Percentiles rank a stretch among this genome's conserved stretches.
Conservation (phyloP, 2,797 vertebrate species). For the Lophura swinhoii region DNA sequence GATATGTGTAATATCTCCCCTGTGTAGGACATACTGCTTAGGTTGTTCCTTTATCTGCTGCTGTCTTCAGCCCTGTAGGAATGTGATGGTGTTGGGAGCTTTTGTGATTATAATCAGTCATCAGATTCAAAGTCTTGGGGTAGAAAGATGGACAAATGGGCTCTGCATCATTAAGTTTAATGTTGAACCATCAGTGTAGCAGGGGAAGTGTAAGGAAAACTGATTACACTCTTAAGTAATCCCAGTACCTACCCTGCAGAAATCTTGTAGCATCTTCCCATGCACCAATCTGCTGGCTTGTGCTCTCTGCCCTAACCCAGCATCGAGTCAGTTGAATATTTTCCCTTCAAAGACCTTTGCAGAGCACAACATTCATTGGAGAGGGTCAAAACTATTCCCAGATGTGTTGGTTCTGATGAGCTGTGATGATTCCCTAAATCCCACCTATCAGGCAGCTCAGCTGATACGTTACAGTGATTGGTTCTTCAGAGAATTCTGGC, state of each 20-base stretch:
- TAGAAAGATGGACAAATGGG: neutral
- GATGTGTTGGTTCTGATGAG: neutral
- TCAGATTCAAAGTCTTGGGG: neutral
- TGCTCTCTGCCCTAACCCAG: neutral
- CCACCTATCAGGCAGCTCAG: neutral
- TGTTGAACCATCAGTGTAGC: neutral
- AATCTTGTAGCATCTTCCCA: neutral
- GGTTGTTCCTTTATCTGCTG: neutral
- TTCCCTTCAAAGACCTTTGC: neutral
- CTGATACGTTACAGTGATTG: neutral
- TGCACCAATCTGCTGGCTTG: fast-evolving
- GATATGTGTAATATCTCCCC: neutral
- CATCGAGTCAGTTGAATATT: neutral
- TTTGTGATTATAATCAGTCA: neutral
- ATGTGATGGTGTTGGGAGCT: neutral
- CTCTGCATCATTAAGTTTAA: neutral
- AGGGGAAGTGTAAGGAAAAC: neutral
- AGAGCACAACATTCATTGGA: no score
- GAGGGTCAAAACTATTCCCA: neutral
- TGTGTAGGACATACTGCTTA: neutral
- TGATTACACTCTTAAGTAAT: neutral
- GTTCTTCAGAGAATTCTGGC: neutral
- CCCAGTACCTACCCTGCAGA: neutral
- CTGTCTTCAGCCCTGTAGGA: neutral
- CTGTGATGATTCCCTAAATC: neutral